A percentile compares a stretch with the other conserved stretches of the same genome.
These are phyloP conservation scores for Tokudaia muenninki DNA, from an alignment of 2,797 vertebrate genomes.

Conservation along the genomic window DNA sequence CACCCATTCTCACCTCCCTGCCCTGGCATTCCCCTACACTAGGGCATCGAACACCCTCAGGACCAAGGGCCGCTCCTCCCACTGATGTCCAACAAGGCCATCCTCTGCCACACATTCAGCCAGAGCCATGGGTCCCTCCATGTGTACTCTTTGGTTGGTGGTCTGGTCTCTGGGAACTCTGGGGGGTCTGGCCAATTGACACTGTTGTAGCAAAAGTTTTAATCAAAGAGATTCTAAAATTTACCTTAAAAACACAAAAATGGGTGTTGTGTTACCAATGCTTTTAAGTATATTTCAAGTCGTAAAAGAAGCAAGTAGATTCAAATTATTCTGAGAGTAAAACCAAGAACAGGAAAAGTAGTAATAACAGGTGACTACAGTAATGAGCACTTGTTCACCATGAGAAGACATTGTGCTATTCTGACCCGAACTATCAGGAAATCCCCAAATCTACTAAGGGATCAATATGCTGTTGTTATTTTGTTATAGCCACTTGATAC, in stretches of 20 bases:
- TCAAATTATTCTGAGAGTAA: constrained; percentile 27
- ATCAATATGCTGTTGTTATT: background rate
- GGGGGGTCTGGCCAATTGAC: no score
- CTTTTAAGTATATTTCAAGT: background rate
- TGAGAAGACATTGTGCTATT: background rate
- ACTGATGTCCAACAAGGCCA: no score
- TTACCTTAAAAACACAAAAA: background rate
- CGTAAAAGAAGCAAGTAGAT: background rate
- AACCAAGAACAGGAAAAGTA: background rate
- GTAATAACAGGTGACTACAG: background rate
- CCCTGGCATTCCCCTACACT: no score
- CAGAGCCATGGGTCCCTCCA: no score
- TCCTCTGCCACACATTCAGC: no score
- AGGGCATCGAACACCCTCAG: no score
- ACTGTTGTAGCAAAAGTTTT: background rate
- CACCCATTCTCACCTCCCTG: no score
- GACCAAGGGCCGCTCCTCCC: no score
- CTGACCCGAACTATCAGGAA: background rate
- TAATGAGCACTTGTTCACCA: background rate
- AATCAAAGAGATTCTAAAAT: constrained; percentile 40
- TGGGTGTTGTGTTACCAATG: background rate
- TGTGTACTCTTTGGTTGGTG: no score
- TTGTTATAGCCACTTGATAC: background rate
- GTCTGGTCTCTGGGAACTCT: no score
- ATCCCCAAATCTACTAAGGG: background rate